Conservation (phyloP, 2,888 invertebrate genomes). For the Nomada hirtipes region DNA sequence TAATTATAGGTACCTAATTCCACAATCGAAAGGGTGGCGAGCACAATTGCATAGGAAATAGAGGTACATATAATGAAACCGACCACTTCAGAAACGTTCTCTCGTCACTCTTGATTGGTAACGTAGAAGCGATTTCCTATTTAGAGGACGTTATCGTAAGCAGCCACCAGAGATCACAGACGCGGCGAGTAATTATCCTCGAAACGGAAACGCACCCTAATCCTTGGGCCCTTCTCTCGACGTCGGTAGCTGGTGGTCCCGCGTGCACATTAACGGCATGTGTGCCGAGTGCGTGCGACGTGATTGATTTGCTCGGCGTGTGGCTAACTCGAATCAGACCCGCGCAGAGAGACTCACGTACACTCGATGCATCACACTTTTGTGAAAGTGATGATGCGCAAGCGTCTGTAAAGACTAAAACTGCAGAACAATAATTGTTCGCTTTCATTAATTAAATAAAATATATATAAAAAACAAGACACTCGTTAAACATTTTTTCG, state of each 20-base stretch:
- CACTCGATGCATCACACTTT: too few relatives aligned
- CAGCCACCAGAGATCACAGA: slow-evolving; percentile 30
- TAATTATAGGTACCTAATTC: slow-evolving; percentile 28
- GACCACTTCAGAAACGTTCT: slow-evolving; percentile 10
- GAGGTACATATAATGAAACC: slow-evolving; percentile 5
- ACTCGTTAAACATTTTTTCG: too few relatives aligned
- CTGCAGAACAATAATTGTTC: too few relatives aligned
- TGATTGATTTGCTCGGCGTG: slow-evolving; percentile 82
- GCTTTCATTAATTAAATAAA: too few relatives aligned
- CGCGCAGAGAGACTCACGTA: slow-evolving; percentile 17
- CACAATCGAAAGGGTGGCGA: slow-evolving; percentile 7
- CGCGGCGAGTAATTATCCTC: slow-evolving; percentile 74
- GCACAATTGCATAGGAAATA: slow-evolving; percentile 4
- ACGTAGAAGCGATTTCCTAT: slow-evolving; percentile 24
- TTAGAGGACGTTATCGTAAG: slow-evolving; percentile 27
- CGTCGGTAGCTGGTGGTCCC: slow-evolving; percentile 71
- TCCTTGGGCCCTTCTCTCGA: slow-evolving; percentile 68
- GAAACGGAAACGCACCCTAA: slow-evolving; percentile 77
- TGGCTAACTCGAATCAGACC: slow-evolving; percentile 73
- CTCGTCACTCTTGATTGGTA: slow-evolving; percentile 35
- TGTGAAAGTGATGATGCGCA: too few relatives aligned
- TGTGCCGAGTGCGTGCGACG: slow-evolving; percentile 81
- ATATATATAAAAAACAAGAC: too few relatives aligned
- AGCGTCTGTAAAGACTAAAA: too few relatives aligned
- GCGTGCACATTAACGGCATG: slow-evolving; percentile 81